phyloP scores from a whole-genome alignment of 2,113 vertebrate genomes.

The Crotalus viridis region DNA sequence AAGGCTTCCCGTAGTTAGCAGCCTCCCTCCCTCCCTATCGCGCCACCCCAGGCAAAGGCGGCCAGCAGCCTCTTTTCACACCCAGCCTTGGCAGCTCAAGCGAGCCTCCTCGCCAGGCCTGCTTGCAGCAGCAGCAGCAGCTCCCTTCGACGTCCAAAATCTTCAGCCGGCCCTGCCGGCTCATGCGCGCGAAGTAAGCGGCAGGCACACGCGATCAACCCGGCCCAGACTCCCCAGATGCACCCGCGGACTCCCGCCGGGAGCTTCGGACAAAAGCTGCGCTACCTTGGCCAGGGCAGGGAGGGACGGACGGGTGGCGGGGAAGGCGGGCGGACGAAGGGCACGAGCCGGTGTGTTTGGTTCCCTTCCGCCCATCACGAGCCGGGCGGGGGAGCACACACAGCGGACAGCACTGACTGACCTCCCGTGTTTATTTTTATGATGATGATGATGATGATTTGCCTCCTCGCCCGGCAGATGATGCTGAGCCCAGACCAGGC shows the following conservation, averaged over 20 bases:
- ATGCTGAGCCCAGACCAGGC: conserved; percentile 88
- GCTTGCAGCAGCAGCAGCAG: neutral
- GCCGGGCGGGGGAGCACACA: neutral
- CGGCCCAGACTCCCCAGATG: neutral
- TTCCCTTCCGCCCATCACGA: neutral
- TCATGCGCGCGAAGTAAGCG: neutral
- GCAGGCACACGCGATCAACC: neutral
- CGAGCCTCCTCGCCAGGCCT: neutral
- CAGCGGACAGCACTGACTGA: neutral
- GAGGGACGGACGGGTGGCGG: too few relatives aligned
- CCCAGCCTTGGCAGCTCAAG: neutral
- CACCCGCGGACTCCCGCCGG: neutral
- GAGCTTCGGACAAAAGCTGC: neutral
- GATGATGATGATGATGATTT: neutral
- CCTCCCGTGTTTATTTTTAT: neutral
- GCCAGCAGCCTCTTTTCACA: neutral
- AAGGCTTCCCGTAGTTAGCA: neutral
- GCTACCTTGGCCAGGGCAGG: neutral
- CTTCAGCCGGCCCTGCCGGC: neutral
- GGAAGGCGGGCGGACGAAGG: too few relatives aligned
- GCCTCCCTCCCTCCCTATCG: neutral
- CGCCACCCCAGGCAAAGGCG: neutral
- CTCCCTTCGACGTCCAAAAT: neutral
- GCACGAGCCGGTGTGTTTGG: neutral
- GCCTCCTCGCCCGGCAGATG: conserved; percentile 77